Base-by-base conservation (phyloP, 2,797 vertebrate genomes). In the Poecilia gillii region DNA sequence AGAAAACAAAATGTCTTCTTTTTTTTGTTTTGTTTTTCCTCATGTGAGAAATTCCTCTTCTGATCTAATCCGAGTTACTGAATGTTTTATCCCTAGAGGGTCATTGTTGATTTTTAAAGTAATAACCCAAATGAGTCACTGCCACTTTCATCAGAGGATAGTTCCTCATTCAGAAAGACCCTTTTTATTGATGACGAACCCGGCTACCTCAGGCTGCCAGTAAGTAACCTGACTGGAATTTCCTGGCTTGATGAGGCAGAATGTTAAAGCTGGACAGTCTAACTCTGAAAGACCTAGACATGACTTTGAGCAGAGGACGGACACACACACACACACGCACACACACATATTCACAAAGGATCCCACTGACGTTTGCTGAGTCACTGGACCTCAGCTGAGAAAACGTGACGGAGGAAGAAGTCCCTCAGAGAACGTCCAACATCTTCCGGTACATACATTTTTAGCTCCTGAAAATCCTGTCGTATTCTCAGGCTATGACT, bases 271-370 rank as follows among this genome's bases (percentile, higher is more conserved):
- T 0, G 0, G 73, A 84, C 78, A 8, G 77, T 90, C 89, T 88
- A 85, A 92, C 85, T 92, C 88, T 81, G 86, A 94, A 94, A 87
- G 92, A 93, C 89, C 88, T 81, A 88, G 90, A 90, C 81, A 33
- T 92, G 93, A 94, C 93, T 94, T 94, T 94, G 91, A 93, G 84
- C 85, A 90, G 90, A 93, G 93, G 94, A 94, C 89, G 62, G 76
- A 87, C 84, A 73, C 46, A 71, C 74, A 72, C 68, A 9, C 46
- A 2, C 46, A 49, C 47, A 78, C 76, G 46, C 79, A 84, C 46
- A 25, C 53, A 55, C 25, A n/a, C 76, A 83, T 68, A 83, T 78
- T 81, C 39, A 85, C 51, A 73, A 31, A 82, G 76, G 85, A 73
- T 14, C 79, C 81, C 85, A 92, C 79, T 87, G 90, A 90, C 82